phyloP scores from a whole-genome alignment of 2,797 vertebrate species.

The Arremon aurantiirostris region DNA sequence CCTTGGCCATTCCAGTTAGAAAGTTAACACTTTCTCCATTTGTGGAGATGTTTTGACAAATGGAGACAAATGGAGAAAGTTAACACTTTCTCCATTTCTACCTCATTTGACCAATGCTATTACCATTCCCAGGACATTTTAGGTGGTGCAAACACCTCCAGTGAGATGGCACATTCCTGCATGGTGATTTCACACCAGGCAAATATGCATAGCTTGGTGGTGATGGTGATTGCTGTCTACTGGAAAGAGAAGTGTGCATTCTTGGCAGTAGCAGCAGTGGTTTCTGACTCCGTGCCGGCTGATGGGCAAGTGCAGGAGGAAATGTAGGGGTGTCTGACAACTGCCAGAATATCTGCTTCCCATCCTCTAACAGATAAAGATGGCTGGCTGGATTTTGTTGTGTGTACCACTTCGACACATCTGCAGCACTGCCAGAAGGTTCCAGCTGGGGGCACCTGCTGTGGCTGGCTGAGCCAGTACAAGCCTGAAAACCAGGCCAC shows the following conservation, averaged over 20 bases:
- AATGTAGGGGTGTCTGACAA: neutral
- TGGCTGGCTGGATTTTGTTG: neutral
- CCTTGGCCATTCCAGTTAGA: neutral
- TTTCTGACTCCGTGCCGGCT: neutral
- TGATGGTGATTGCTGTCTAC: neutral
- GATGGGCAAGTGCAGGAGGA: neutral
- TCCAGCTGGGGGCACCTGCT: neutral
- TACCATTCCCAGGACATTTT: neutral
- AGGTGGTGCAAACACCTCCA: neutral
- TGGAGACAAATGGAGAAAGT: too few relatives aligned
- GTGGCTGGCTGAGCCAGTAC: neutral
- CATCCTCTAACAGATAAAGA: neutral
- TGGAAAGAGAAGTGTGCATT: neutral
- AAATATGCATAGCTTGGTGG: neutral
- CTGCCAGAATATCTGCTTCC: neutral
- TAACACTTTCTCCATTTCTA: neutral
- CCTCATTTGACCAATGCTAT: neutral
- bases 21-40: neutral
- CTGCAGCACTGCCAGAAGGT: neutral
- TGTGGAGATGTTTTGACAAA: too few relatives aligned
- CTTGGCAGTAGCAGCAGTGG: neutral
- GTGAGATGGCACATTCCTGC: neutral
- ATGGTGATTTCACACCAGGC: neutral
- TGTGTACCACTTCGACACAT: fast-evolving
- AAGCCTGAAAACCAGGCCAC: neutral